Evolutionary conservation across 2,888 invertebrate genomes (phyloP).

Genomic region (Meliscaeva auricollis): DNA sequence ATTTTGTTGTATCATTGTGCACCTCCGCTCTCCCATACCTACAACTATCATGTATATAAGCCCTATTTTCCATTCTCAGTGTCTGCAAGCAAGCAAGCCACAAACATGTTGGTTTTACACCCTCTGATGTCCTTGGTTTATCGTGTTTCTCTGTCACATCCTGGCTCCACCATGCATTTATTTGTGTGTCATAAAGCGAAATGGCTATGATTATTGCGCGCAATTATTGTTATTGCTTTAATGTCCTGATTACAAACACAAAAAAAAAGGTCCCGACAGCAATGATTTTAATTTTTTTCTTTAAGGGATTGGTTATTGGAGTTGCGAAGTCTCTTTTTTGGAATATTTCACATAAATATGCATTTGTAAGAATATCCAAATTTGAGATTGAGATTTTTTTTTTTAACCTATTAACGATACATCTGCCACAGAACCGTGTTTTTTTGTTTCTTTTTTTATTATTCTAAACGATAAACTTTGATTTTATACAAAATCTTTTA

Average conservation of each 20-base stretch:
- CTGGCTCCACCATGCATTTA: slow-evolving; percentile 39
- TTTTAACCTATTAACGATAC: too few species aligned
- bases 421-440: too few species aligned
- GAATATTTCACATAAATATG: too few species aligned
- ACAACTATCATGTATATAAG: too few species aligned
- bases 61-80: slow-evolving; percentile 1
- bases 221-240: slow-evolving; percentile 77
- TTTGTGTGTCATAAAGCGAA: slow-evolving; percentile 63
- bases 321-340: neutral
- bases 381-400: too few species aligned
- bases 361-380: too few species aligned
- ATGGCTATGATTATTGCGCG: slow-evolving; percentile 76
- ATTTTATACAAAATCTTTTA: too few species aligned
- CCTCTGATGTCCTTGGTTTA: slow-evolving; percentile 13
- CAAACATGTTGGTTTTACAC: slow-evolving; percentile 55
- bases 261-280: slow-evolving; percentile 45
- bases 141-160: neutral
- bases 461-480: too few species aligned
- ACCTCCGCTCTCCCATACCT: too few species aligned
- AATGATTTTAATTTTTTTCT: slow-evolving; percentile 8
- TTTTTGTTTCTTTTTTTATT: too few species aligned
- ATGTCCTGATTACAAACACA: slow-evolving; percentile 68
- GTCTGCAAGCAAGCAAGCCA: slow-evolving; percentile 36
- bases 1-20: neutral
- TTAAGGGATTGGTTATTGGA: slow-evolving; percentile 9